Conservation (phyloP, 2,113 vertebrate species). For the Melanerpes aurifrons region DNA sequence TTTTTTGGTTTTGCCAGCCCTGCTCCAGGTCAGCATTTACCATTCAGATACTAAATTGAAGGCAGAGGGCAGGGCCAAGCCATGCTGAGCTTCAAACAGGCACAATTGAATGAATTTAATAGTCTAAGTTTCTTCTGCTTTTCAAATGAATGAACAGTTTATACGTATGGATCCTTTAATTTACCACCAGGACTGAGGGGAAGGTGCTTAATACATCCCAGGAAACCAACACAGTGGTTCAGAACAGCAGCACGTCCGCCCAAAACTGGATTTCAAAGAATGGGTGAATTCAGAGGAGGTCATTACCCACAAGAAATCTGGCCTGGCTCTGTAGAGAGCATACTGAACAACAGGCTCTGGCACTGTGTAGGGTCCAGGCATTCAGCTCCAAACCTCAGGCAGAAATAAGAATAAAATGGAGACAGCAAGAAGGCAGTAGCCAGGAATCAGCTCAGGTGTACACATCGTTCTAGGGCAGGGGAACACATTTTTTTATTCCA, state of each 20-base stretch:
- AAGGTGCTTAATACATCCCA: background rate
- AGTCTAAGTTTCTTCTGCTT: background rate
- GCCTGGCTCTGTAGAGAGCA: background rate
- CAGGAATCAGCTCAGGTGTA: background rate
- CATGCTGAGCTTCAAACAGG: background rate
- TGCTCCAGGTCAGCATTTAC: background rate
- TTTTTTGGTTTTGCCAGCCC: background rate
- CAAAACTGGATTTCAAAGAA: background rate
- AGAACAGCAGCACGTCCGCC: rapidly evolving
- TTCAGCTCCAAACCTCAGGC: background rate
- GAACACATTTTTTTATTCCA: rapidly evolving
- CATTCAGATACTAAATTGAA: background rate
- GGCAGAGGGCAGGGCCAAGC: background rate
- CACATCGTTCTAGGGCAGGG: rapidly evolving
- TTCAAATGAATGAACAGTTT: background rate
- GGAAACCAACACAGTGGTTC: background rate
- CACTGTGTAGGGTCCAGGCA: rapidly evolving
- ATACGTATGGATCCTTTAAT: background rate
- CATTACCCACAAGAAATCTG: rapidly evolving
- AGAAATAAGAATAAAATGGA: background rate
- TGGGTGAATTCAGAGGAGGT: rapidly evolving
- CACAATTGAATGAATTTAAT: background rate
- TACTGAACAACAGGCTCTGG: background rate
- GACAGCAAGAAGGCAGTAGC: too few species aligned
- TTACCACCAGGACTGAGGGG: background rate